These are phyloP conservation scores for Charadrius vociferus DNA, from an alignment of 2,113 vertebrate species.

Conservation along the genomic window DNA sequence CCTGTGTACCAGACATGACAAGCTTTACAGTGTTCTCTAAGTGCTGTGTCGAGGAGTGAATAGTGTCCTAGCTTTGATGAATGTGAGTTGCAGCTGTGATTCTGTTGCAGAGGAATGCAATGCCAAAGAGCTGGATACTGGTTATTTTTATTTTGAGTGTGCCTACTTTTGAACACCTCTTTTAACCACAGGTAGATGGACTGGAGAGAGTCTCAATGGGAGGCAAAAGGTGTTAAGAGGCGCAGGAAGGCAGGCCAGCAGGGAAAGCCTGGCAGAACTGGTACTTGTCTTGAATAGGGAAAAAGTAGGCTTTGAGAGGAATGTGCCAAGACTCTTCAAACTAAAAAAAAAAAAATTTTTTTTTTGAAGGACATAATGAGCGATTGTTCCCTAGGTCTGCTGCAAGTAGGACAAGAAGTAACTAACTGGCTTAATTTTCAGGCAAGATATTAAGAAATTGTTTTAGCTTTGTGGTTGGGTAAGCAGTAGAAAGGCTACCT, in stretches of 20 bases:
- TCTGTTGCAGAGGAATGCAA: background rate
- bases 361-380: background rate
- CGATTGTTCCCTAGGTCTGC: background rate
- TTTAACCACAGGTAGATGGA: background rate
- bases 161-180: background rate
- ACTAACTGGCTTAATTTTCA: background rate
- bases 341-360: background rate
- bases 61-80: background rate
- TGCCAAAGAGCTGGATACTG: background rate
- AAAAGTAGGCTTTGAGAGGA: background rate
- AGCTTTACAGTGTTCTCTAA: rapidly evolving
- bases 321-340: background rate
- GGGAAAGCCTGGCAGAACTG: background rate
- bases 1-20: rapidly evolving
- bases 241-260: background rate
- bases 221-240: background rate
- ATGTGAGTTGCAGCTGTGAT: background rate
- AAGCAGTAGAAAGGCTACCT: background rate
- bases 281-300: background rate
- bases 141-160: background rate
- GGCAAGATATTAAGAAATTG: background rate
- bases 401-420: slow-evolving; percentile 12
- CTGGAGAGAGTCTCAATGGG: background rate
- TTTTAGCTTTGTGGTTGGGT: background rate
- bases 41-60: background rate